Base-by-base conservation (phyloP, 2,888 invertebrate genomes). In the Reticulitermes lucifugus region DNA sequence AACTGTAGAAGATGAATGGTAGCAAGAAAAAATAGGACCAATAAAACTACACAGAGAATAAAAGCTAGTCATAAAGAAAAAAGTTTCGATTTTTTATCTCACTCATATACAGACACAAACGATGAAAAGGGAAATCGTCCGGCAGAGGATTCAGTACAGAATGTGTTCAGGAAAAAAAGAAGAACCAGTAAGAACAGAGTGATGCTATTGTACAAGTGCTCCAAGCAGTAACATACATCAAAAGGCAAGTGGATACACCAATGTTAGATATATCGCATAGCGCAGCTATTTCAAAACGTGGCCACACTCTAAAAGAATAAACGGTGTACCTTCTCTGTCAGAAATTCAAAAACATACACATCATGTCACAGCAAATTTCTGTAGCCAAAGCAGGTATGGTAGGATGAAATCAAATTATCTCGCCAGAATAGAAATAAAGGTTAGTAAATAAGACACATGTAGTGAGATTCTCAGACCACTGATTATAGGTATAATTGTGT, bases 221-320 rank as follows among this genome's bases (percentile, higher is more conserved):
- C n/a, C 77, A 46, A 77, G 77, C 77, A 77, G 51, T 77, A 77
- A 77, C 77, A 77, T 77, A 77, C 46, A 77, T 77, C 77, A 77
- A 77, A 55, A 77, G 46, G 77, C 77, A 77, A 77, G 77, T 77
- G 77, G 77, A 77, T 77, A 46, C 46, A n/a, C 73, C 77, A 77
- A 46, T 77, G 77, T 41, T 73, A 73, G 73, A 73, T 73, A 41
- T 73, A 41, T 21, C 41, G 73, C n/a, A 55, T 55, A 18, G 25
- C 0, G 25, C 65, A 25, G 65, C n/a, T 29, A 41, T 29, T 21
- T 41, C 21, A 73, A 22, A 73, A 21, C 25, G 12, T 21, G 77
- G 51, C 46, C 77, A 77, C 51, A 77, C 9, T 46, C 51, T 46
- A 41, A 77, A 46, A 25, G 46, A n/a, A 77, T 51, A 77, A 51